Evolutionary conservation across 2,888 invertebrate species (phyloP), one percentile per base, ranked within the genome.

Genomic region (Drosophila meridiana): DNA sequence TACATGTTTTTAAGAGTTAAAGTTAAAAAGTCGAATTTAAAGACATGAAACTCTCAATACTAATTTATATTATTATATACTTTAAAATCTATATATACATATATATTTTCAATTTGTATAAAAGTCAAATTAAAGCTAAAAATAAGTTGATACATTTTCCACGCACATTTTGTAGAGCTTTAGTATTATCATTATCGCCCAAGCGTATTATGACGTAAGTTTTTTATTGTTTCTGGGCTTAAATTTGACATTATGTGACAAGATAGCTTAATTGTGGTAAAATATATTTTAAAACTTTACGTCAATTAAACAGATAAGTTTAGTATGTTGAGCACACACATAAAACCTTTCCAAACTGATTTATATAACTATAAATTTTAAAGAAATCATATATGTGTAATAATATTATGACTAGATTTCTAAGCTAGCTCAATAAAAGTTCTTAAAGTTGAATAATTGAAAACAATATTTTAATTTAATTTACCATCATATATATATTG

Each of bases 161-260:
- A 26, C 28, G 28, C 36, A 14, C 45, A 28, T n/a, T 36, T 47
- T 8, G 6, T 28, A 11, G 9, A 58, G 26, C 9, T 28, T 36
- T 9, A 36, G 26, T 9, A 58, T 45, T 36, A 45, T 28, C 14
- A 6, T 28, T 58, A n/a, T 47, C n/a, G 28, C 36, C 34, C 52
- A 13, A 47, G 50, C 50, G 50, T 28, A 36, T 59, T 30, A 48
- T 59, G 36, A 59, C 47, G 59, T 59, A 47, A 59, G 47, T 58
- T 59, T 59, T 57, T 59, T 48, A 59, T 38, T 28, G 38, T 6
- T n/a, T 30, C 13, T 28, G n/a, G 20, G 30, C 47, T 26, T 26
- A 65, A 11, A 8, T 34, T 4, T 26, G 45, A 13, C 68, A 45
- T 38, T 38, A 26, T 45, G 36, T 45, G 66, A 38, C 43, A 67